Evolutionary conservation across 2,113 vertebrate genomes (phyloP).

Genomic region (Aepyceros melampus): DNA sequence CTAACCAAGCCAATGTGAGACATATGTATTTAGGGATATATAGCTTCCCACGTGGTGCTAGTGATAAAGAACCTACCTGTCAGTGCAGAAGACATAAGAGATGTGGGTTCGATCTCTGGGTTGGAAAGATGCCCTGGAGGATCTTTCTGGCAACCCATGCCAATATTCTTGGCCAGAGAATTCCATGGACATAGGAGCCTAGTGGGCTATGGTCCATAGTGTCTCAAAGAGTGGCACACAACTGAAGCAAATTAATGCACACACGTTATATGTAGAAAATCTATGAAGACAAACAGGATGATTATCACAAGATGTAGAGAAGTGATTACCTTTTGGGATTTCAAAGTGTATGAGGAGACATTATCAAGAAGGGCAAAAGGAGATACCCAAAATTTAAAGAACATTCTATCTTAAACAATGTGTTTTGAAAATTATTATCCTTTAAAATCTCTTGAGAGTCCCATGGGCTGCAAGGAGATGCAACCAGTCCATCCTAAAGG

Average conservation of each 20-base stretch:
- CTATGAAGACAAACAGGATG: neutral
- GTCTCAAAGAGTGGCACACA: neutral
- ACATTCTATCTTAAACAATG: neutral
- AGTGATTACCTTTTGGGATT: neutral
- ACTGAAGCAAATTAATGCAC: neutral
- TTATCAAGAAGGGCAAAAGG: neutral
- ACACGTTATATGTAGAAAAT: fast-evolving
- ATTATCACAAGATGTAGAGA: neutral
- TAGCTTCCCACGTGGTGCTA: neutral
- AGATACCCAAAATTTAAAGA: neutral
- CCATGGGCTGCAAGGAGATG: too few species aligned
- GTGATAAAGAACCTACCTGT: neutral
- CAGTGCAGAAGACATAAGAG: neutral
- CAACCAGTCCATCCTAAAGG: too few species aligned
- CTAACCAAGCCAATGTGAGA: neutral
- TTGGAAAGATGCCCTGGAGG: neutral
- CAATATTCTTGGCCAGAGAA: neutral
- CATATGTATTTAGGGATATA: neutral
- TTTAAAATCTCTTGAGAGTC: neutral
- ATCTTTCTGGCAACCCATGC: neutral
- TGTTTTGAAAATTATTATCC: neutral
- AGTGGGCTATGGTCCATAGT: neutral
- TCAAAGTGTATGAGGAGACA: neutral
- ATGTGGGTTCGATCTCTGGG: fast-evolving
- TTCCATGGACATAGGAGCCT: neutral